A percentile compares a stretch with the other conserved stretches of the same genome.
phyloP scores from a whole-genome alignment of 2,113 vertebrate genomes.

The Phyllostomus discolor region DNA sequence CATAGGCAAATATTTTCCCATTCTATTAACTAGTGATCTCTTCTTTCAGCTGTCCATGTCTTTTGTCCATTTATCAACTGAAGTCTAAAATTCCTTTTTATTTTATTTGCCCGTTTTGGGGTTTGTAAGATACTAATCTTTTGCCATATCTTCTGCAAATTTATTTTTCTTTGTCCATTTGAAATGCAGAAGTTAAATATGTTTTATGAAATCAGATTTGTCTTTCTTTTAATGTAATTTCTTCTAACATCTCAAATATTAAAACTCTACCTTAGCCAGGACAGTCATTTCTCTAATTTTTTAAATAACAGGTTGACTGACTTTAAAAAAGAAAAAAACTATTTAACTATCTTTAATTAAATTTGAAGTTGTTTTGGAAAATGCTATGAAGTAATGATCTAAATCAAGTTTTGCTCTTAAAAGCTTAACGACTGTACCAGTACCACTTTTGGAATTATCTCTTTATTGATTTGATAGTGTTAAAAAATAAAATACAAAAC shows the following conservation, averaged over 20 bases:
- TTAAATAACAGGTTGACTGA: neutral
- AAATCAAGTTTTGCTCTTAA: neutral
- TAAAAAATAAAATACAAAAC: neutral
- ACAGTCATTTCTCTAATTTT: neutral
- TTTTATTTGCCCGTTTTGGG: neutral
- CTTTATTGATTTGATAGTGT: neutral
- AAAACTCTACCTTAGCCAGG: neutral
- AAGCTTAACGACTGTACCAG: neutral
- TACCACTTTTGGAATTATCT: neutral
- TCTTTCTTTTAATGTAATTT: conserved; percentile 1
- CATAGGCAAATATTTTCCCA: neutral
- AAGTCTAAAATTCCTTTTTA: neutral
- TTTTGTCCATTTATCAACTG: neutral
- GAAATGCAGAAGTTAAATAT: neutral
- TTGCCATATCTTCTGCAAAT: neutral
- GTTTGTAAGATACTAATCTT: neutral
- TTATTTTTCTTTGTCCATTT: neutral
- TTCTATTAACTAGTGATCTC: neutral
- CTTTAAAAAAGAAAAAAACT: neutral
- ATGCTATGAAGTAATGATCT: neutral
- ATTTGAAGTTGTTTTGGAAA: neutral
- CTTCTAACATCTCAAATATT: neutral
- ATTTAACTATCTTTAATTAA: neutral
- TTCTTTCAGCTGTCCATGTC: neutral
- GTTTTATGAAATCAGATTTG: neutral